A percentile compares a stretch with the other conserved stretches of the same genome.
phyloP scores from a whole-genome alignment of 2,797 vertebrate species.

The Mormyrops boulengeri region DNA sequence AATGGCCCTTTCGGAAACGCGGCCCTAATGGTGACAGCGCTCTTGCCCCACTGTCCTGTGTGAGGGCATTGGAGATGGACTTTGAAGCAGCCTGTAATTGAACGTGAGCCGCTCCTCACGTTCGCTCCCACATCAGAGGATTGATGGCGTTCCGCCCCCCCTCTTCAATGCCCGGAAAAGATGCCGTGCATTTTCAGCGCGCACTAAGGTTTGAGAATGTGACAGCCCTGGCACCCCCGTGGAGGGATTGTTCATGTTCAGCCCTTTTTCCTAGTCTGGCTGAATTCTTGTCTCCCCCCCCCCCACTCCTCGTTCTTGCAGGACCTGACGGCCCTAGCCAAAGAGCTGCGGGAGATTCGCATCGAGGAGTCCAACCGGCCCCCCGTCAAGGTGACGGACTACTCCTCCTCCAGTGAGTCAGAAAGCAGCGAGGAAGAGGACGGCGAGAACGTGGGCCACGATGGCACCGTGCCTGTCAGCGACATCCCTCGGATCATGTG shows the following conservation, averaged over 20 bases:
- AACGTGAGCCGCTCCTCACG: neutral
- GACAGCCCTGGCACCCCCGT: neutral
- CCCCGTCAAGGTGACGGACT: constrained; percentile 91
- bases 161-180: neutral
- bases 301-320: constrained; percentile 37
- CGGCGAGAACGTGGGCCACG: constrained; percentile 78
- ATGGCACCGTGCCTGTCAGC: constrained; percentile 90
- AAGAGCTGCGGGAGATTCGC: constrained; percentile 86
- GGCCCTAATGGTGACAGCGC: neutral
- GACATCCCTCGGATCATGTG: constrained; percentile 96
- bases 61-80: neutral
- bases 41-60: neutral
- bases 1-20: neutral
- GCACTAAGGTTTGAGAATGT: neutral
- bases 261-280: neutral
- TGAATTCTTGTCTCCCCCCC: neutral
- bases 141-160: neutral
- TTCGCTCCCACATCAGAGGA: neutral
- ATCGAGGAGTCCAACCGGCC: constrained; percentile 89
- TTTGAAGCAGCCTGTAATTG: neutral
- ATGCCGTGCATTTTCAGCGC: neutral
- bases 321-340: constrained; percentile 92
- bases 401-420: constrained; percentile 93
- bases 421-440: constrained; percentile 92
- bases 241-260: neutral